Conservation (phyloP, 2,113 vertebrate genomes). For the western clawed frog (Xenopus tropicalis) region UCB_Xtro_10.0 CM004444.2:115914001-115914500, state of each 20-base stretch:
- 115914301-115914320: constrained; percentile 35
- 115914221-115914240: constrained; percentile 56
- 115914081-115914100: constrained; percentile 48
- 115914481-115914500: constrained; percentile 50
- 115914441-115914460: constrained; percentile 56
- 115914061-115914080: constrained; percentile 5
- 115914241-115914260: constrained; percentile 70
- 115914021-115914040: neutral
- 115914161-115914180: constrained; percentile 51
- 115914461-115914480: constrained; percentile 50
- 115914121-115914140: constrained; percentile 75
- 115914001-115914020: constrained; percentile 38
- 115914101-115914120: constrained; percentile 60
- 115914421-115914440: constrained; percentile 49
- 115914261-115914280: constrained; percentile 67
- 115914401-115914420: constrained; percentile 55
- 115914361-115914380: constrained; percentile 48
- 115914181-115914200: constrained; percentile 22
- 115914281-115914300: constrained; percentile 50
- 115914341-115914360: constrained; percentile 53
- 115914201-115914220: constrained; percentile 47
- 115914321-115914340: constrained; percentile 42
- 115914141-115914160: constrained; percentile 71
- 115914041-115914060: constrained; percentile 8
- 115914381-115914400: constrained; percentile 47